These are phyloP conservation scores for Lepus oiostolus DNA, from an alignment of 2,797 vertebrate species.

Conservation along the genomic window DNA sequence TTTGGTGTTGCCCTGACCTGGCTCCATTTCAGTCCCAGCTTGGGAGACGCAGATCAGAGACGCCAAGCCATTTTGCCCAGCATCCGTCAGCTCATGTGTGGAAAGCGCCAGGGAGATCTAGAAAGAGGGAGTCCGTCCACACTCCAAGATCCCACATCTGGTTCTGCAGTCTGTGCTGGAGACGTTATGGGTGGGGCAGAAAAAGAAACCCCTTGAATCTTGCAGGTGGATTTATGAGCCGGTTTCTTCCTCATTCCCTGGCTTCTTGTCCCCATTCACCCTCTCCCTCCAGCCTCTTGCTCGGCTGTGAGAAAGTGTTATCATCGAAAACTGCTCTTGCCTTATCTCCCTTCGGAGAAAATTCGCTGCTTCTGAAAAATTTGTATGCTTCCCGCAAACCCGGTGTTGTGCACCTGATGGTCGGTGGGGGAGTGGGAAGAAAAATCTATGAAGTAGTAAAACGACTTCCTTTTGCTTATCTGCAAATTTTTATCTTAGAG, in stretches of 20 bases:
- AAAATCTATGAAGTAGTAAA: neutral
- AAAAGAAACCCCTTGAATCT: neutral
- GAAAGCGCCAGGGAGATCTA: neutral
- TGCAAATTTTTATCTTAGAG: neutral
- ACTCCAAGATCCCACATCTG: neutral
- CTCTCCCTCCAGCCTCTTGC: neutral
- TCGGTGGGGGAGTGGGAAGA: neutral
- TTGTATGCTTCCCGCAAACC: neutral
- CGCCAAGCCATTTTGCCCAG: neutral
- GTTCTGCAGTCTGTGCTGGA: neutral
- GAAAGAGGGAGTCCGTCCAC: neutral
- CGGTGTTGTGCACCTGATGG: neutral
- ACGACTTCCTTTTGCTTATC: conserved; percentile 19
- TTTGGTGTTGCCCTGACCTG: neutral
- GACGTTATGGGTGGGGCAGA: neutral
- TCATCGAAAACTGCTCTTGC: neutral
- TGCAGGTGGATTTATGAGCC: neutral
- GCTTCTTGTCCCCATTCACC: neutral
- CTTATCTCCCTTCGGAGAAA: conserved; percentile 53
- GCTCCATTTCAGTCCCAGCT: neutral
- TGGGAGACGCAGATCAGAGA: neutral
- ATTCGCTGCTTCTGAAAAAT: neutral
- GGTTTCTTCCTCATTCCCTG: neutral
- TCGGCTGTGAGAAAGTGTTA: neutral
- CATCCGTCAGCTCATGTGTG: neutral